Conservation (phyloP, 2,797 vertebrate species). For the Chiroxiphia lanceolata region DNA sequence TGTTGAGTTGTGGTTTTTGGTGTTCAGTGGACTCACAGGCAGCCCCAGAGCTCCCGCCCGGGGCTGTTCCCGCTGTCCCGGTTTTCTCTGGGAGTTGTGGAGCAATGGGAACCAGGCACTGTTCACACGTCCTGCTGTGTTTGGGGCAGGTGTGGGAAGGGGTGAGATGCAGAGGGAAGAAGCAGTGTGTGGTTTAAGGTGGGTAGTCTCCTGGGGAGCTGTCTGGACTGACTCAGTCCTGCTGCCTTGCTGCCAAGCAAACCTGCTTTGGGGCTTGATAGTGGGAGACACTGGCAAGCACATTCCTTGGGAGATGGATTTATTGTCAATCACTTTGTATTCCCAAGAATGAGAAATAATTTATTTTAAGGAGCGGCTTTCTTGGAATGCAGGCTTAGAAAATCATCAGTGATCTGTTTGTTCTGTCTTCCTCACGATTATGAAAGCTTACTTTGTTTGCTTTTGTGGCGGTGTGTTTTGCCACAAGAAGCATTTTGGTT, state of each 20-base stretch:
- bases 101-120: neutral
- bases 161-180: neutral
- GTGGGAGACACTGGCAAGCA: neutral
- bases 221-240: neutral
- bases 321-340: slow-evolving; percentile 5
- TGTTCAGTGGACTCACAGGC: neutral
- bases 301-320: neutral
- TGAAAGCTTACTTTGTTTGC: neutral
- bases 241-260: neutral
- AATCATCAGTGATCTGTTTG: neutral
- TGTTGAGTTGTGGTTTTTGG: neutral
- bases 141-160: rapidly evolving
- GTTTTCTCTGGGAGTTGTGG: neutral
- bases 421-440: neutral
- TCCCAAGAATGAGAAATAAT: neutral
- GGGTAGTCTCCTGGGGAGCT: neutral
- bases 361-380: neutral
- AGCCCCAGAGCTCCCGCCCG: neutral
- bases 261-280: neutral
- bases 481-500: neutral
- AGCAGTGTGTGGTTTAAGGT: neutral
- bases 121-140: neutral
- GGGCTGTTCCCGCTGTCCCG: neutral
- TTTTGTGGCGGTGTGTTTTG: neutral
- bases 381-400: slow-evolving; percentile 10